Evolutionary conservation across 2,113 vertebrate species (phyloP).

Genomic region (Cacatua alba): DNA sequence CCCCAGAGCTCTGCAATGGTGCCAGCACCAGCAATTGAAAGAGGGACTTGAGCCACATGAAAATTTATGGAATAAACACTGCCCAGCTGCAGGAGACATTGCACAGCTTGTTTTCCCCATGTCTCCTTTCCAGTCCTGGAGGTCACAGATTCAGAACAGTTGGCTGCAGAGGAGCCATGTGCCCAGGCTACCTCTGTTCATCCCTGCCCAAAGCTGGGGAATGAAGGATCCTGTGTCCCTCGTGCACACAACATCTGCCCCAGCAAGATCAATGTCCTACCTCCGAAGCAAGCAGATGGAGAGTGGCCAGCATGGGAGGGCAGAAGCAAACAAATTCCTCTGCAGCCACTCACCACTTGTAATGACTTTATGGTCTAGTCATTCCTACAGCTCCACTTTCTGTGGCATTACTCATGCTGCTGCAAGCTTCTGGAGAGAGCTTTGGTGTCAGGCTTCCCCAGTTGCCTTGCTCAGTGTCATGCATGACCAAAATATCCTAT

Average conservation of each 20-base stretch:
- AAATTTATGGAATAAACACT: neutral
- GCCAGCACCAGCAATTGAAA: neutral
- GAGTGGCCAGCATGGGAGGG: neutral
- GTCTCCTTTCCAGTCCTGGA: neutral
- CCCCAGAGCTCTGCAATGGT: neutral
- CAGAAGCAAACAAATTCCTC: neutral
- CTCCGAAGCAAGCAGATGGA: neutral
- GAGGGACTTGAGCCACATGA: fast-evolving
- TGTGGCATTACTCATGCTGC: neutral
- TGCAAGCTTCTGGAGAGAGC: neutral
- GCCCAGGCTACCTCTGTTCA: neutral
- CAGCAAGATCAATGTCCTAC: neutral
- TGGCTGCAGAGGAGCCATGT: neutral
- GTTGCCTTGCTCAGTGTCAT: neutral
- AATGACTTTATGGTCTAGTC: neutral
- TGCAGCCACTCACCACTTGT: neutral
- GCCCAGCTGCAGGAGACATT: neutral
- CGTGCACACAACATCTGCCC: neutral
- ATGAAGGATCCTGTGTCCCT: neutral
- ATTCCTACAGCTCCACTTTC: neutral
- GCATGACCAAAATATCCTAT: neutral
- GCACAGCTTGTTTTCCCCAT: neutral
- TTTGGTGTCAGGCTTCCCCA: neutral
- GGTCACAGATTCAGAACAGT: neutral
- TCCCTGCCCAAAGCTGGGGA: neutral